Evolutionary conservation across 2,888 invertebrate genomes (phyloP).

Genomic region (Selenia dentaria): DNA sequence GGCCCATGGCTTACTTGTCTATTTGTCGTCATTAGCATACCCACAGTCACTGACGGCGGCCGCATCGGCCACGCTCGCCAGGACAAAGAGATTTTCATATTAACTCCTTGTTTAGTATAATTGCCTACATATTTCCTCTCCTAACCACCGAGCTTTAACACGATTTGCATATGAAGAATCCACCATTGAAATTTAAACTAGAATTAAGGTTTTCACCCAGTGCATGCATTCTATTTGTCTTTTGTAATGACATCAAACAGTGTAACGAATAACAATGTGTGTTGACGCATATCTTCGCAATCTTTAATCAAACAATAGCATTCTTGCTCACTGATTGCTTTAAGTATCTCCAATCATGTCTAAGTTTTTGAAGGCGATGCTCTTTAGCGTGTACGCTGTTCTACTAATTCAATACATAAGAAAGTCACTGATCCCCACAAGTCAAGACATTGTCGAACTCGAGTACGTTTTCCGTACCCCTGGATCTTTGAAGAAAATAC

Average conservation of each 20-base stretch:
- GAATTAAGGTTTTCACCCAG: not conserved
- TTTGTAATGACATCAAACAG: slow-evolving; percentile 3
- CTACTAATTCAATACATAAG: slow-evolving; percentile 50
- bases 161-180: slow-evolving; percentile 55
- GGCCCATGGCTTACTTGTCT: slow-evolving; percentile 49
- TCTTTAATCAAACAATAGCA: not conserved
- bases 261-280: slow-evolving; percentile 3
- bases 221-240: not conserved
- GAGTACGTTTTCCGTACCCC: slow-evolving; percentile 46
- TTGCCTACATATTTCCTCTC: slow-evolving; percentile 63
- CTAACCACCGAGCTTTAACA: slow-evolving; percentile 45
- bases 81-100: slow-evolving; percentile 74
- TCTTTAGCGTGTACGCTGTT: slow-evolving; percentile 46
- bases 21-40: slow-evolving; percentile 72
- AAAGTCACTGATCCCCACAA: slow-evolving; percentile 32
- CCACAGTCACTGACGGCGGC: slow-evolving; percentile 34
- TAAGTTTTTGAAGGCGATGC: slow-evolving; percentile 47
- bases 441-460: slow-evolving; percentile 48
- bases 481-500: slow-evolving; percentile 37
- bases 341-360: slow-evolving; percentile 45
- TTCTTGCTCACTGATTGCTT: not conserved
- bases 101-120: slow-evolving; percentile 75
- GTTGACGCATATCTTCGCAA: slow-evolving; percentile 7
- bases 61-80: slow-evolving; percentile 40
- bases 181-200: slow-evolving; percentile 19